Base-by-base conservation (phyloP, 2,888 invertebrate genomes). In the Acheta domesticus region DNA sequence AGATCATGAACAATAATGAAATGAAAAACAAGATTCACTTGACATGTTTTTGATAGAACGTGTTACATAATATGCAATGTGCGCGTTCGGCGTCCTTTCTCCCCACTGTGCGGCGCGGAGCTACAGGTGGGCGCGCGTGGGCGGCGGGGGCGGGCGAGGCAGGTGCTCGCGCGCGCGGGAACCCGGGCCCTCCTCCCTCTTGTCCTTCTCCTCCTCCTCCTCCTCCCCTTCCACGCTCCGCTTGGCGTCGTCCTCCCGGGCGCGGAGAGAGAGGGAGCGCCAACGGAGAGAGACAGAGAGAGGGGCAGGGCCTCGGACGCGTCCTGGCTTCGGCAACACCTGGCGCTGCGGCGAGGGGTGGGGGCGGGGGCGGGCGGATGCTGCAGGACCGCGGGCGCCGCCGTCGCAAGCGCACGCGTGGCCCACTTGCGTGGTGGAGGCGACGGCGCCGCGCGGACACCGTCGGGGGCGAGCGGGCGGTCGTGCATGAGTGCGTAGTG, bases 61-160 rank as follows among this genome's bases (percentile, higher is more conserved):
- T 8, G 5, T 36, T 36, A 5, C 36, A 36, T 36, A 36, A 36
- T 36, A 36, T 8, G 36, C 36, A 36, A 8, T 36, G 36, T 0
- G 36, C 36, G 36, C 36, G 5, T 36, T 36, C 8, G 36, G 36
- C 36, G 36, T 36, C 36, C 5, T 36, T 36, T 36, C 36, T 36
- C 8, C 36, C 36, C 36, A 36, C 36, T 36, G 36, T 23, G 23
- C 62, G 12, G 62, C 16, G 62, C 62, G 62, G 36, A 62, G 62
- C n/a, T n/a, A 62, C 62, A 62, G 62, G 62, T 62, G 62, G 62
- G 62, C 62, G 62, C n/a, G 62, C 62, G 62, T 62, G 62, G 62
- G 14, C 62, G 62, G 62, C 62, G 62, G 16, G 62, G 62, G 62
- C 62, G 62, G 62, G 62, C 62, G 62, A n/a, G n/a, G 16, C 14